phyloP scores from a whole-genome alignment of 2,888 invertebrate genomes.

The Drosophila borborema region DNA sequence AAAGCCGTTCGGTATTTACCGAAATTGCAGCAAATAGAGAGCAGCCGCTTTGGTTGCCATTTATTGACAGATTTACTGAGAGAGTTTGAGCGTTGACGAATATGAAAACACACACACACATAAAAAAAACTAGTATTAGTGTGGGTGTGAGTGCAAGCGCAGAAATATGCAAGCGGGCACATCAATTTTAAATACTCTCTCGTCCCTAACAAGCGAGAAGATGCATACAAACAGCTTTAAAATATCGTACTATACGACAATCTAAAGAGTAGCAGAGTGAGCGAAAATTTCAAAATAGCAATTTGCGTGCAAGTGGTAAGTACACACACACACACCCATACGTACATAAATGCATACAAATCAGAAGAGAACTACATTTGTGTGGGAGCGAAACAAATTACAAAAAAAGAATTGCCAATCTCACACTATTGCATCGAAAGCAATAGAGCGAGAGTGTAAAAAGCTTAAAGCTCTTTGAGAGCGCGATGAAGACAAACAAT shows the following conservation, averaged over 20 bases:
- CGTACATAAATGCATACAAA: background rate
- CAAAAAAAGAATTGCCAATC: no score
- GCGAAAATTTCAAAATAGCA: background rate
- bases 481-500: background rate
- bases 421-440: no score
- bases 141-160: background rate
- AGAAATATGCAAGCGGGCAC: background rate
- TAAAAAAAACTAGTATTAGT: no score
- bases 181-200: background rate
- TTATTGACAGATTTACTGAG: background rate
- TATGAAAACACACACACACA: background rate
- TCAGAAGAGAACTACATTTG: background rate
- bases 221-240: background rate
- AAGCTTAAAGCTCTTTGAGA: background rate
- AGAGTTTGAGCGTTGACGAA: background rate
- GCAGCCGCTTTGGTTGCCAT: no score
- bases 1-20: background rate
- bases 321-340: background rate
- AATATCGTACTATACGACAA: background rate
- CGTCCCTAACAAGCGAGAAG: background rate
- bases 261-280: background rate
- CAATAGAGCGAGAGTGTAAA: no score
- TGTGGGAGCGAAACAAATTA: background rate
- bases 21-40: background rate
- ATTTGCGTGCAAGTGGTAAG: background rate